Conservation (phyloP, 2,888 invertebrate genomes). For the Eristalinus sepulchralis region DNA sequence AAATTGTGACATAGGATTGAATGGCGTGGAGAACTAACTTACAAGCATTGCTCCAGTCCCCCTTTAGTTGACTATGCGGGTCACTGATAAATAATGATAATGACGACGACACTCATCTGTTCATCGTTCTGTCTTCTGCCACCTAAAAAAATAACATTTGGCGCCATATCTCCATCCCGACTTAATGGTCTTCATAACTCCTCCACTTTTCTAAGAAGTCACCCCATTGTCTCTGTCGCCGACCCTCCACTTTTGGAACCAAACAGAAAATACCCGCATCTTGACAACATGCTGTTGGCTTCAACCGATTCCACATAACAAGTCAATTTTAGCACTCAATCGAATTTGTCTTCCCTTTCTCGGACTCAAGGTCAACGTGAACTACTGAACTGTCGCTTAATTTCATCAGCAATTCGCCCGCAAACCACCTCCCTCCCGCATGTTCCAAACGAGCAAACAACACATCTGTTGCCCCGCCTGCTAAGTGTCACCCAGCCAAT, state of each 20-base stretch:
- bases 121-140: no score
- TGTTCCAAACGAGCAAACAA: neutral
- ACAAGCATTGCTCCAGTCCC: no score
- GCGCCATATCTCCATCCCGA: no score
- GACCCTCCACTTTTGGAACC: no score
- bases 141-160: no score
- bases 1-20: no score
- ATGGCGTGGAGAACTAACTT: no score
- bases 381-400: neutral
- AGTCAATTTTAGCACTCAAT: neutral
- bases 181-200: no score
- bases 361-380: neutral
- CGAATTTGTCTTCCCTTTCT: neutral
- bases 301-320: neutral
- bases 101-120: no score
- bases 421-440: neutral
- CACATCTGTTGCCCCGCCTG: neutral
- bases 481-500: neutral
- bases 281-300: neutral
- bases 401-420: neutral
- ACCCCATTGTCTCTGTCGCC: neutral
- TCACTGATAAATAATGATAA: no score
- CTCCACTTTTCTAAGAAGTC: neutral
- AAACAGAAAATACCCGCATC: neutral
- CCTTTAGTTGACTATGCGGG: no score